Evolutionary conservation across 2,113 vertebrate genomes (phyloP).

Genomic region (Orcinus orca): DNA sequence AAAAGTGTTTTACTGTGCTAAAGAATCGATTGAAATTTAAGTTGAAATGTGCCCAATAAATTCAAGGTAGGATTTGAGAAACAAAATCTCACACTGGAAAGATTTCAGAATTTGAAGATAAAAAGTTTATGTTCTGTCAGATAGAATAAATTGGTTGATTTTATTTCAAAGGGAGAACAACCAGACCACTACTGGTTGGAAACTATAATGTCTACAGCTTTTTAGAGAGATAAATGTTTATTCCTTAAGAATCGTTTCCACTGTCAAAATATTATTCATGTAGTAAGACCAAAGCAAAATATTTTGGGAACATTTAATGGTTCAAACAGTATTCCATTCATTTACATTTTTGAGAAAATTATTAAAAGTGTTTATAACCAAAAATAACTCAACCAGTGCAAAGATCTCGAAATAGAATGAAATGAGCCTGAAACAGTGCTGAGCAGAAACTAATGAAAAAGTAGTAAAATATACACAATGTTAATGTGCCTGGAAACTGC

Average conservation of each 20-base stretch:
- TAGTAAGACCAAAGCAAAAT: background rate
- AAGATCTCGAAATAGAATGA: background rate
- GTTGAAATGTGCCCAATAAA: background rate
- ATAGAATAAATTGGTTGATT: background rate
- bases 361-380: background rate
- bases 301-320: background rate
- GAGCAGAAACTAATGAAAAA: background rate
- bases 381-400: background rate
- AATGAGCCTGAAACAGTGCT: background rate
- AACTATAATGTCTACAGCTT: background rate
- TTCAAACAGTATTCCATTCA: background rate
- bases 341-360: constrained; percentile 5
- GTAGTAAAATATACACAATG: background rate
- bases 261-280: background rate
- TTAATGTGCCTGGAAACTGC: background rate
- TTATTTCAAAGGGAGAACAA: background rate
- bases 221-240: background rate
- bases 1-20: background rate
- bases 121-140: background rate
- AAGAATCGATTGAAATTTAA: background rate
- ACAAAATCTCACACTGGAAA: background rate
- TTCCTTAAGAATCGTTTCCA: background rate
- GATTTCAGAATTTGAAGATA: background rate
- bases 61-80: background rate
- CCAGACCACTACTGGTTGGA: background rate